Conservation (phyloP, 2,113 vertebrate species). For the Lepus timidus region DNA sequence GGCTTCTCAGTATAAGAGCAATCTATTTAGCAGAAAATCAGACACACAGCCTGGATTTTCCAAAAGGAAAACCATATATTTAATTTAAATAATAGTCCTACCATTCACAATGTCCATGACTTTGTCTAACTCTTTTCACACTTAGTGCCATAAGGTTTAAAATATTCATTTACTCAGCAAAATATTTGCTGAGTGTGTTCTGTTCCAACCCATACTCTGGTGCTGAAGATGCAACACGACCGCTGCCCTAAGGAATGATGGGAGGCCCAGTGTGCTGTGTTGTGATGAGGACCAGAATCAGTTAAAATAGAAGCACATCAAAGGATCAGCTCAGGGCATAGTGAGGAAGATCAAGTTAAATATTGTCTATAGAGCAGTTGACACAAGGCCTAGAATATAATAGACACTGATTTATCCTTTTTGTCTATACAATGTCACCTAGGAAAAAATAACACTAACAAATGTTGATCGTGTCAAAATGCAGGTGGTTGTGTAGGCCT, state of each 20-base stretch:
- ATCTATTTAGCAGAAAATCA: slow-evolving; percentile 26
- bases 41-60: not conserved
- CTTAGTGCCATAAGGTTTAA: not conserved
- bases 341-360: not conserved
- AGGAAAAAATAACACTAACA: not conserved
- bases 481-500: not conserved
- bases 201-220: not conserved
- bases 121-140: not conserved
- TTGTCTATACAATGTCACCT: not conserved
- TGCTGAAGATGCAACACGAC: not conserved
- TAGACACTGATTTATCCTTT: not conserved
- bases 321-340: not conserved
- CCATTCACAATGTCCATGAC: not conserved
- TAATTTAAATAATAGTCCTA: not conserved
- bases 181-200: not conserved
- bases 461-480: not conserved
- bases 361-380: not conserved
- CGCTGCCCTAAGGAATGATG: not conserved
- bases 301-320: not conserved
- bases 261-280: not conserved
- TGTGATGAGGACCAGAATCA: not conserved
- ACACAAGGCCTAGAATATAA: not conserved
- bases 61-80: not conserved
- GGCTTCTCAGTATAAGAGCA: not conserved
- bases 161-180: not conserved